Percentiles rank a stretch among this genome's conserved stretches.
These are phyloP conservation scores for Encarsia formosa DNA, from an alignment of 2,888 invertebrate genomes.

Conservation along the genomic window DNA sequence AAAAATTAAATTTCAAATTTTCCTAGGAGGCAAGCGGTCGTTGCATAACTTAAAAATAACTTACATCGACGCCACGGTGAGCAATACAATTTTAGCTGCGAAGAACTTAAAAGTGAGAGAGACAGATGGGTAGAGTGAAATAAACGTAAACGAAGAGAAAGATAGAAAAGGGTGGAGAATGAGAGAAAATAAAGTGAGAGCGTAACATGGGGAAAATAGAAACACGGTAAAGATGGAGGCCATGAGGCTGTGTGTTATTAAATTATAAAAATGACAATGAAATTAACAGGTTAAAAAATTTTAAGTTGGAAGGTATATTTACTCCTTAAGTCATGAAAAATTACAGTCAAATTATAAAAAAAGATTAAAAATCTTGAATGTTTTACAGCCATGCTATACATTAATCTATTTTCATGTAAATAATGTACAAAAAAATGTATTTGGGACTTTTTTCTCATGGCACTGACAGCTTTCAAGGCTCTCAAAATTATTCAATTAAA, in stretches of 20 bases:
- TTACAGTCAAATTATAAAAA: constrained; percentile 16
- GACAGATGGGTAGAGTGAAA: constrained; percentile 18
- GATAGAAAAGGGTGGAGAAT: constrained; percentile 10
- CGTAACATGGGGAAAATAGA: constrained; percentile 22
- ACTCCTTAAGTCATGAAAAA: constrained; percentile 7
- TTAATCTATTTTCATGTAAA: constrained; percentile 8
- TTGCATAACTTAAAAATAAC: constrained; percentile 29
- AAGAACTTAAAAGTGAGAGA: constrained; percentile 31
- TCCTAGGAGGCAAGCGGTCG: constrained; percentile 20
- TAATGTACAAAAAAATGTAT: constrained; percentile 20
- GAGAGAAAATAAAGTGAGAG: constrained; percentile 15
- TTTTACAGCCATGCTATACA: constrained; percentile 22
- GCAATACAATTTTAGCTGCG: constrained; percentile 24
- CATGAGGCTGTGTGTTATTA: constrained; percentile 42
- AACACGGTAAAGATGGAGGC: constrained; percentile 35
- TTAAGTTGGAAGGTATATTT: constrained; percentile 22
- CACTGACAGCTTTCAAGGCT: constrained; percentile 29
- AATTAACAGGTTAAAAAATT: constrained; percentile 17
- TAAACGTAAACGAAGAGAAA: constrained; percentile 16
- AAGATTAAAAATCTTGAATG: constrained; percentile 7
- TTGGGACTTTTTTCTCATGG: constrained; percentile 19
- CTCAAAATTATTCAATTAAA: neutral
- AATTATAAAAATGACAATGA: too few relatives aligned
- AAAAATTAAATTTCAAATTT: constrained; percentile 11
- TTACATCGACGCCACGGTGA: constrained; percentile 23